phyloP scores from a whole-genome alignment of 2,113 vertebrate species.

The Catharus fuscescens region DNA sequence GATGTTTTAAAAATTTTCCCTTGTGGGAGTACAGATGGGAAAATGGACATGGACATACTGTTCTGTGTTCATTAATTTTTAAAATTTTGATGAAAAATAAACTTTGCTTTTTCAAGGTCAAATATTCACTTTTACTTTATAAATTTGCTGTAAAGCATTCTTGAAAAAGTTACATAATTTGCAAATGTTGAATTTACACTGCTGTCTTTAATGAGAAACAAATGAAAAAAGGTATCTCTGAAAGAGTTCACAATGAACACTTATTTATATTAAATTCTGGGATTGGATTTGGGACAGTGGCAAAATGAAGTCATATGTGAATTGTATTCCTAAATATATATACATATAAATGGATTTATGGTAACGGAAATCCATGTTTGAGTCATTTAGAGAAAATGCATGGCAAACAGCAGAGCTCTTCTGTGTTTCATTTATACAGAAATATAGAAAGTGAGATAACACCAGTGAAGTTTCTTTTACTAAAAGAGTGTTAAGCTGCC shows the following conservation, averaged over 20 bases:
- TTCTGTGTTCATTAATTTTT: neutral
- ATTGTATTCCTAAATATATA: neutral
- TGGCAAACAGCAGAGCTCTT: neutral
- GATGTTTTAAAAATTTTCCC: neutral
- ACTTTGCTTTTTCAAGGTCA: neutral
- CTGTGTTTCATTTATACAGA: constrained; percentile 18
- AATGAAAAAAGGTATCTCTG: neutral
- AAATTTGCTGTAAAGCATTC: neutral
- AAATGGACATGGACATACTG: neutral
- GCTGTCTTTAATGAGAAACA: constrained; percentile 26
- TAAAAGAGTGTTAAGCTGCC: constrained; percentile 1
- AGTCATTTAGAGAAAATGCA: constrained; percentile 41
- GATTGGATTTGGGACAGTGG: neutral
- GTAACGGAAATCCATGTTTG: constrained; percentile 8
- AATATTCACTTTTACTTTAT: neutral
- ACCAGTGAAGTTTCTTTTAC: neutral
- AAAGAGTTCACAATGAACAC: neutral
- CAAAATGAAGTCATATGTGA: constrained; percentile 46
- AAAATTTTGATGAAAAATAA: neutral
- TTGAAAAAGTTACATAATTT: neutral
- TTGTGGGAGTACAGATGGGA: neutral
- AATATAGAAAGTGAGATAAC: constrained; percentile 20
- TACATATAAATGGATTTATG: neutral
- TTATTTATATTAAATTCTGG: neutral
- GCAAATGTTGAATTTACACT: neutral